These are phyloP conservation scores for Circaetus cinerascens DNA, from an alignment of 2,113 vertebrate genomes.

Conservation along the genomic window DNA sequence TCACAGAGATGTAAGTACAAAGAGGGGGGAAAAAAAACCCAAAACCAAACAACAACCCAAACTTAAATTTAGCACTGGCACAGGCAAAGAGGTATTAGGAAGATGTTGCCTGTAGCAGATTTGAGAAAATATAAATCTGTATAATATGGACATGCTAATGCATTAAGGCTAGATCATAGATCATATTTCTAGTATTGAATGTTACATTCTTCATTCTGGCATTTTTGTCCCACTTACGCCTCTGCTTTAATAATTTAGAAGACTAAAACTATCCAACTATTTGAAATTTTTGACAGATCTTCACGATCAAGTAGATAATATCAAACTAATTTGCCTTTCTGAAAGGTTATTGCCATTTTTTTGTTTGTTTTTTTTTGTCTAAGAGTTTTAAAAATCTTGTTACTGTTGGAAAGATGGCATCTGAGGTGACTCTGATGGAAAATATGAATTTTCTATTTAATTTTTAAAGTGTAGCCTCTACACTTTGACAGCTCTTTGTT, in stretches of 20 bases:
- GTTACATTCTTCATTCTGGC: background rate
- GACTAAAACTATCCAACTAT: background rate
- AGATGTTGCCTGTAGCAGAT: background rate
- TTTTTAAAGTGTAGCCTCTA: background rate
- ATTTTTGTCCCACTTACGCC: background rate
- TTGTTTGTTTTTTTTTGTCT: background rate
- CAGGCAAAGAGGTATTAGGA: background rate
- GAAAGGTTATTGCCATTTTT: background rate
- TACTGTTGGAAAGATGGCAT: background rate
- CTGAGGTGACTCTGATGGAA: background rate
- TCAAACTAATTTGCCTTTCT: background rate
- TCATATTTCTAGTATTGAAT: background rate
- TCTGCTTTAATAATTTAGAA: background rate
- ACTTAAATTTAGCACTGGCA: background rate
- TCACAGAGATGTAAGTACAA: background rate
- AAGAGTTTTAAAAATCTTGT: background rate
- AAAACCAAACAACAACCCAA: too few species aligned
- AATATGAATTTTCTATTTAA: fast-evolving
- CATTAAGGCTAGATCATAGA: background rate
- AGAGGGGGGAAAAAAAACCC: background rate
- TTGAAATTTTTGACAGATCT: background rate
- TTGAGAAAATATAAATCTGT: background rate
- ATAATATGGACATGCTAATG: too few species aligned
- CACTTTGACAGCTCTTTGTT: background rate
- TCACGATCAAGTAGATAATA: background rate